Conservation (phyloP, 2,797 vertebrate genomes). For the Enteromius treurensis region DNA sequence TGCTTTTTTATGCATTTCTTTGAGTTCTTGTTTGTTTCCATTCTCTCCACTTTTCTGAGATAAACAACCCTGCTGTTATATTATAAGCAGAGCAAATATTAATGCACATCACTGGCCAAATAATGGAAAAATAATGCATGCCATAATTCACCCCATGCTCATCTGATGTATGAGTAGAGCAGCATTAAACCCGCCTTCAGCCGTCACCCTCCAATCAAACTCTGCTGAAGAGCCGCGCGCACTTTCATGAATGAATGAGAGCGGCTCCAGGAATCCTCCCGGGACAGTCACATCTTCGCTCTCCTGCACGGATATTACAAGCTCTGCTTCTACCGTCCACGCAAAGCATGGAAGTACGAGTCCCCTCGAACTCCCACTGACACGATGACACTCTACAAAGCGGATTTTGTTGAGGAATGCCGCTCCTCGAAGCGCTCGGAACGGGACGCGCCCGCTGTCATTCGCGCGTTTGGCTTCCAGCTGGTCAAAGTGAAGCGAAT, state of each 20-base stretch:
- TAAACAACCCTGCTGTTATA: neutral
- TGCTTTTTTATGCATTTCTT: neutral
- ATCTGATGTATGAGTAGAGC: conserved; percentile 47
- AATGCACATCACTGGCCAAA: neutral
- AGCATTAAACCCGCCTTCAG: conserved; percentile 64
- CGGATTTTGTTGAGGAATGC: neutral
- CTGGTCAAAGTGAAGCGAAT: conserved; percentile 14
- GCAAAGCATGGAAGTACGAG: conserved; percentile 23
- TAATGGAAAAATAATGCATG: conserved; percentile 16
- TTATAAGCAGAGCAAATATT: neutral
- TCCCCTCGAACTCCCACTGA: neutral
- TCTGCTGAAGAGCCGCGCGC: conserved; percentile 42
- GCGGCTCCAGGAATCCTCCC: conserved; percentile 46
- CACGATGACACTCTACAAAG: neutral
- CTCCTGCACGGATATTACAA: conserved; percentile 56
- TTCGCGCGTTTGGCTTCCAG: neutral
- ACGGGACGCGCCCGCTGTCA: neutral
- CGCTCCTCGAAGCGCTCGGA: neutral
- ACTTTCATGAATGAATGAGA: conserved; percentile 60
- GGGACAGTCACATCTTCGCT: conserved; percentile 51
- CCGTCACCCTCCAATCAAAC: conserved; percentile 66
- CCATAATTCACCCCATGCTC: neutral
- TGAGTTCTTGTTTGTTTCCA: neutral
- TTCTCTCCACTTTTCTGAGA: neutral
- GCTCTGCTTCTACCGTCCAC: conserved; percentile 43